Percentiles rank a stretch among this genome's conserved stretches.
Conservation (phyloP, 2,797 vertebrate species). For the Acipenser transmontanus region DNA sequence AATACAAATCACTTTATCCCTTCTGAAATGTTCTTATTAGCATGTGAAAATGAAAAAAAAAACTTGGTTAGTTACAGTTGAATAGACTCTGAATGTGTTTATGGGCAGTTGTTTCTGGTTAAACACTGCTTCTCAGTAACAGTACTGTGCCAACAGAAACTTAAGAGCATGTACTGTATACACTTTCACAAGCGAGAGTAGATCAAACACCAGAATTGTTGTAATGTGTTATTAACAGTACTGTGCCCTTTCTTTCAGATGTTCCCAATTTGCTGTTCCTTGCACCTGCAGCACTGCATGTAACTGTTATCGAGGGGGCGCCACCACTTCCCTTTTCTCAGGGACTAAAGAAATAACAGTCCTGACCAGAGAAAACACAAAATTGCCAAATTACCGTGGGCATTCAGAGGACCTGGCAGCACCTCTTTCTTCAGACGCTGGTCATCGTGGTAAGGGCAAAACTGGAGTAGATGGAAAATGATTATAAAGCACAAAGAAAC, state of each 20-base stretch:
- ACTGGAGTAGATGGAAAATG: conserved; percentile 24
- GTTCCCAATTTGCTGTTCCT: not conserved
- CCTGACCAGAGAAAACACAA: conserved; percentile 42
- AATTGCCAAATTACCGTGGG: conserved; percentile 38
- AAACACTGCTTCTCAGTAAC: not conserved
- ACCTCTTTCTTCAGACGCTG: conserved; percentile 29
- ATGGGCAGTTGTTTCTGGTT: no score
- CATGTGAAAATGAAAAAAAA: no score
- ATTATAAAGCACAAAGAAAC: not conserved
- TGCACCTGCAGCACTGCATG: conserved; percentile 36
- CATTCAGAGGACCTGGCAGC: conserved; percentile 33
- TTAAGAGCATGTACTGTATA: no score
- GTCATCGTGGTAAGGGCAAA: conserved; percentile 43
- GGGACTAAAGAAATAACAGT: conserved; percentile 55
- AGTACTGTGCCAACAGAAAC: not conserved
- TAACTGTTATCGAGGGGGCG: conserved; percentile 38
- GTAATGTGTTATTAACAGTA: not conserved
- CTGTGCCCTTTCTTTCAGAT: not conserved
- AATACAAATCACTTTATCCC: no score
- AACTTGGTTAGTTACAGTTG: no score
- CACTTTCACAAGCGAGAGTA: not conserved
- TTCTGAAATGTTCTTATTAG: no score
- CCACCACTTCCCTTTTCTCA: conserved; percentile 41
- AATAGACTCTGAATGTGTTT: no score
- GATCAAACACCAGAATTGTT: not conserved